Evolutionary conservation across 2,113 vertebrate species (phyloP).

Genomic region (Gymnocephalus cernua): DNA sequence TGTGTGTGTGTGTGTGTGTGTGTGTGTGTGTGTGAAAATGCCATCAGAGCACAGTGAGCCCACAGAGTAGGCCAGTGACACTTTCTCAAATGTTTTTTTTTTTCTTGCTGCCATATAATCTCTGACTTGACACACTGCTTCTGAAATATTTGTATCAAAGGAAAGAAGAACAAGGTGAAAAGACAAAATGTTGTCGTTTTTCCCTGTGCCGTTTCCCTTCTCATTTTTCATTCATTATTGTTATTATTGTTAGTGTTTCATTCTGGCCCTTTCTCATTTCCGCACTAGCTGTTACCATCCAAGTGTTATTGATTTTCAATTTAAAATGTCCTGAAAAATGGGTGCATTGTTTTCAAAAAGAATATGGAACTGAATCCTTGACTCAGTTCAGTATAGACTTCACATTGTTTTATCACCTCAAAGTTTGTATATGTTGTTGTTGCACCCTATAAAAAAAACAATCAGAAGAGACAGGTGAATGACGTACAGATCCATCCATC

Average conservation of each 20-base stretch:
- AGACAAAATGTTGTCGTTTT: neutral
- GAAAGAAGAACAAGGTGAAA: neutral
- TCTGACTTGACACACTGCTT: neutral
- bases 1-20: neutral
- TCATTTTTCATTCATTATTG: neutral
- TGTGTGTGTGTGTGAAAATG: neutral
- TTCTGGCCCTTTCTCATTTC: neutral
- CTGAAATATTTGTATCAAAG: neutral
- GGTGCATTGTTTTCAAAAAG: neutral
- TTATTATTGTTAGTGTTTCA: neutral
- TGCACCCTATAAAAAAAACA: neutral
- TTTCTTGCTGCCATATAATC: conserved; percentile 4
- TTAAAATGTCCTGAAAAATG: neutral
- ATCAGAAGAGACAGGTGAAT: too few species aligned
- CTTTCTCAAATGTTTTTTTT: conserved; percentile 32
- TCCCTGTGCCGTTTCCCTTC: neutral
- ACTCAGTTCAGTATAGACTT: neutral
- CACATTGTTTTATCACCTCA: neutral
- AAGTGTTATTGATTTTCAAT: neutral
- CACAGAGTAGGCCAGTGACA: neutral
- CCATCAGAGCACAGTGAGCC: conserved; percentile 9
- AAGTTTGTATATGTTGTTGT: neutral
- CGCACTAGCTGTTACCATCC: neutral
- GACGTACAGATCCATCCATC: too few species aligned
- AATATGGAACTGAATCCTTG: neutral